phyloP scores from a whole-genome alignment of 2,888 invertebrate species.

The Taenaris catops region DNA sequence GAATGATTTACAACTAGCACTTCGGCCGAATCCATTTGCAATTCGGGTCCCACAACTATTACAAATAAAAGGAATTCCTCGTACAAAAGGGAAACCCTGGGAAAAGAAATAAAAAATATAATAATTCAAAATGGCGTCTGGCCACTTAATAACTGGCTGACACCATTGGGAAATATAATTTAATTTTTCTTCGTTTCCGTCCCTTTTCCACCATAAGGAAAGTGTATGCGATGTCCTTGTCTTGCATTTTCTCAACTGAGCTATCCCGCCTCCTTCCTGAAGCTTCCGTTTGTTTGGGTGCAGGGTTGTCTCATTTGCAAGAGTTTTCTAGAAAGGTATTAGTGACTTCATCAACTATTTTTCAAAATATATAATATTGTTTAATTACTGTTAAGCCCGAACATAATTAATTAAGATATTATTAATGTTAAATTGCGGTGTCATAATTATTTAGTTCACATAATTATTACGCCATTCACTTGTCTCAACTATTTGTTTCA shows the following conservation, averaged over 20 bases:
- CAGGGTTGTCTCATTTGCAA: conserved; percentile 9
- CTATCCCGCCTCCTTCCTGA: conserved; percentile 39
- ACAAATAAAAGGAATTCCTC: conserved; percentile 70
- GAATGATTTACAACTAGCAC: conserved; percentile 48
- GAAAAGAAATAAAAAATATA: conserved; percentile 70
- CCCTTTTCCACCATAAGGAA: conserved; percentile 36
- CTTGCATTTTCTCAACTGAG: conserved; percentile 50
- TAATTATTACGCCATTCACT: too few species aligned
- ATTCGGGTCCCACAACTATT: conserved; percentile 61
- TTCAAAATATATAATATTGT: too few species aligned
- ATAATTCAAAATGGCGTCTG: conserved; percentile 80
- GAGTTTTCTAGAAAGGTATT: too few species aligned
- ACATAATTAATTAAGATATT: too few species aligned
- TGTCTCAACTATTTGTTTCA: too few species aligned
- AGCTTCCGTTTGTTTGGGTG: conserved; percentile 45
- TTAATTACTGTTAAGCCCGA: too few species aligned
- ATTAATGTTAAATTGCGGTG: too few species aligned
- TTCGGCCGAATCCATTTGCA: conserved; percentile 54
- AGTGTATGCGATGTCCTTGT: conserved; percentile 41
- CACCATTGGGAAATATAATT: conserved; percentile 81
- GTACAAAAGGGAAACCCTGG: conserved; percentile 66
- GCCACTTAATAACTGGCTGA: conserved; percentile 81
- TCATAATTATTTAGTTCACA: too few species aligned
- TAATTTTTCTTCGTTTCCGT: conserved; percentile 68
- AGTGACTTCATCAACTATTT: too few species aligned